Evolutionary conservation across 2,113 vertebrate species (phyloP).

Genomic region (Saimiri boliviensis): DNA sequence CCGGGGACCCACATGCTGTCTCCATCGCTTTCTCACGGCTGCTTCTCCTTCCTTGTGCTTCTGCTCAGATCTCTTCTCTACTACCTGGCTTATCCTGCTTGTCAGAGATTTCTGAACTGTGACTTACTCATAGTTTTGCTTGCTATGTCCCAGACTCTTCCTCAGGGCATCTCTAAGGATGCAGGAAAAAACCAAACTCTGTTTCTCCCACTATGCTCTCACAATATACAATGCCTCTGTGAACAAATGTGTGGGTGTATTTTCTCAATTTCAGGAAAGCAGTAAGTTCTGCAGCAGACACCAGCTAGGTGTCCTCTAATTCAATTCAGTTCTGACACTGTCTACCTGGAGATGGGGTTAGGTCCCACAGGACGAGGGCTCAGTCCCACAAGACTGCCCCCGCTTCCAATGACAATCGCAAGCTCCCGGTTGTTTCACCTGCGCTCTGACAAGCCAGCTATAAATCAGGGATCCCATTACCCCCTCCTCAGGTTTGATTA

Average conservation of each 20-base stretch:
- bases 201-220: background rate
- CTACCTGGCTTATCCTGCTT: background rate
- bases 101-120: background rate
- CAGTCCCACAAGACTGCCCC: background rate
- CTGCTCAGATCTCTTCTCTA: conserved; percentile 2
- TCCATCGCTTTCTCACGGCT: background rate
- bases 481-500: background rate
- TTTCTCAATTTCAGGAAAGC: background rate
- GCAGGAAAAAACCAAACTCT: background rate
- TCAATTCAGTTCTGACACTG: background rate
- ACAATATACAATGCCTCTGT: background rate
- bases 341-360: background rate
- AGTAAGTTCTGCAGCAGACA: background rate
- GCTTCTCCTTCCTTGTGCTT: background rate
- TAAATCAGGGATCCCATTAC: background rate
- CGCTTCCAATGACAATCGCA: background rate
- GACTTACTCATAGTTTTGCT: background rate
- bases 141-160: background rate
- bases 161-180: background rate
- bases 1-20: background rate
- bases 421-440: background rate
- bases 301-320: background rate
- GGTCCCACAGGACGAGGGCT: background rate
- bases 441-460: background rate
- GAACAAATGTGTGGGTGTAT: background rate